These are phyloP conservation scores for Oeneis ivallda DNA, from an alignment of 2,888 invertebrate genomes.

Conservation along the genomic window DNA sequence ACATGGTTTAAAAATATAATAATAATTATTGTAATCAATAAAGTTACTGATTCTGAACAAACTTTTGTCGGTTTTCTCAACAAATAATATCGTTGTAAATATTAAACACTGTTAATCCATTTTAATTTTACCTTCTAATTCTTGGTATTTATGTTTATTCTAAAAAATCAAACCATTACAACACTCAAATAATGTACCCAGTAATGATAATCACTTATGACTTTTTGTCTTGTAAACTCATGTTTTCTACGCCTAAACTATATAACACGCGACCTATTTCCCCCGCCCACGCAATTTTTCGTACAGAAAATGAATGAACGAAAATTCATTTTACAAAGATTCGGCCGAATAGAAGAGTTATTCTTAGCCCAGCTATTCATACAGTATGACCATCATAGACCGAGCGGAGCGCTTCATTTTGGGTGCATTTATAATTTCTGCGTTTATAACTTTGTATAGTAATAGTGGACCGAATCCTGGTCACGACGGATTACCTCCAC, in stretches of 20 bases:
- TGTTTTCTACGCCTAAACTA: constrained; percentile 27
- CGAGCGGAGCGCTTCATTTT: constrained; percentile 40
- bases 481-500: too few species aligned
- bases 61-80: too few species aligned
- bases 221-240: not conserved
- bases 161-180: too few species aligned
- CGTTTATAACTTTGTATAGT: constrained; percentile 28
- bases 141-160: too few species aligned
- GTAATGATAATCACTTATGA: not conserved
- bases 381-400: constrained; percentile 36
- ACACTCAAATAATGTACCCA: too few species aligned
- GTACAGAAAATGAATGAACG: constrained; percentile 26
- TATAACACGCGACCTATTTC: constrained; percentile 27
- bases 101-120: too few species aligned
- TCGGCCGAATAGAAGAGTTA: constrained; percentile 26
- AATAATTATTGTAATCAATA: too few species aligned
- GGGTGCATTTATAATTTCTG: constrained; percentile 51
- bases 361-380: constrained; percentile 25
- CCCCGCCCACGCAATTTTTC: constrained; percentile 16
- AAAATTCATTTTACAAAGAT: constrained; percentile 22
- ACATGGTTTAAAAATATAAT: too few species aligned
- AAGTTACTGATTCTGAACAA: too few species aligned
- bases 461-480: too few species aligned
- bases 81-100: too few species aligned
- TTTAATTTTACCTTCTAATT: too few species aligned